Base-by-base conservation (phyloP, 2,888 invertebrate genomes). In the Strigamia maritima region DNA sequence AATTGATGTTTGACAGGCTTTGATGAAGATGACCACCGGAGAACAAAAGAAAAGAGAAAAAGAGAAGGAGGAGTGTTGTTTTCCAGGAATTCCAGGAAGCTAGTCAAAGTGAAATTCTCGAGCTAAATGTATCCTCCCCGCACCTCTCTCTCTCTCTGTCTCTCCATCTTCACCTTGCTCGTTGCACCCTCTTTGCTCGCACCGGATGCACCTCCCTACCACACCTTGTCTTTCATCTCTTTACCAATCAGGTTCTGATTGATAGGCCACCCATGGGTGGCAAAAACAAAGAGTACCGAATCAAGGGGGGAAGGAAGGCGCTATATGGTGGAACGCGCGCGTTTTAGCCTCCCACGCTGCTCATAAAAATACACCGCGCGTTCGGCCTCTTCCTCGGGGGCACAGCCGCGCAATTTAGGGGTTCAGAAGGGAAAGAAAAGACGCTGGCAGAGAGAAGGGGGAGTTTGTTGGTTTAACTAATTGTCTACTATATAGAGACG, bases 211-310 rank as follows among this genome's bases (percentile, higher is more conserved):
- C 60, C 19, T 10, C 19, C 60, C 60, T n/a, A 60, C 60, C 22
- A 14, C 49, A n/a, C 49, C 14, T n/a, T 49, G 16, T 14, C n/a
- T 10, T 49, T 49, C 49, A 6, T 49, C 49, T 49, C 49, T 10
- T n/a, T n/a, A 22, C 60, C 60, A 60, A 60, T 60, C 60, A 22
- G 60, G 14, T 6, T 19, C 60, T 60, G 60, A 60, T 60, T 60
- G 60, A 60, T 60, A 60, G 60, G 60, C 60, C 60, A 60, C 60
- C 60, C 60, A 60, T 60, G 60, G 60, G 60, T 60, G 60, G 60
- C 60, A 60, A 60, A 60, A 60, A 60, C 60, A 60, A 60, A 60
- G 60, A 60, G 10, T 1, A n/a, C 60, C 60, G 60, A 60, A 60
- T 60, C 22, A 60, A 60, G 60, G 60, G 60, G 60, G 22, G 19